Evolutionary conservation across 2,797 vertebrate species (phyloP), one percentile per base, ranked within the genome.

Genomic region (Tinamus major): DNA sequence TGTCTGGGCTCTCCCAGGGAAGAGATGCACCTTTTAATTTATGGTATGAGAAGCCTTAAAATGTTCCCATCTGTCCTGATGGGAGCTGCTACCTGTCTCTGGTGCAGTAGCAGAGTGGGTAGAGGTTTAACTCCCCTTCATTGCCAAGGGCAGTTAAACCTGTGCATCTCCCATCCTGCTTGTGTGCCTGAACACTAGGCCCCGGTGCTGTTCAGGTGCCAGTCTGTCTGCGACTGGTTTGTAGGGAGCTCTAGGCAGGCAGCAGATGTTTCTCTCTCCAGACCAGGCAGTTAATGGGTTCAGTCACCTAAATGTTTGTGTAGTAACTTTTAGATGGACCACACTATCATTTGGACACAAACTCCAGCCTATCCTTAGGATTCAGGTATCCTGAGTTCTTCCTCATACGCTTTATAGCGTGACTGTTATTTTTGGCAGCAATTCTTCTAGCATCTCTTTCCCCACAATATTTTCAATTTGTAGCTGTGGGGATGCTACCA

Each of bases 41-140:
- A 63, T 24, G 13, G 2, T 10, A 10, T 37, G 13, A 29, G 19
- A 13, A 68, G 7, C 10, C n/a, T 10, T 63, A 33, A 79, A 71
- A 46, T 37, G 29, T 23, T 18, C 1, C 0, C 2, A 0, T 64
- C 39, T 83, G n/a, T 41, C 69, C 19, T 65, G 55, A 33, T 3
- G 14, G 33, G 35, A 83, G 23, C 20, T 72, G 10, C 15, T 19
- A 10, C 14, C 56, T 64, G 5, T 27, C 68, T 77, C 26, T 69
- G 11, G 33, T 31, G 20, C n/a, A 41, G 24, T 31, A 20, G 37
- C 41, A 16, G 63, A 14, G 35, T n/a, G 55, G n/a, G 64, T 21
- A 59, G 39, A 71, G 24, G n/a, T n/a, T n/a, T n/a, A n/a, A n/a
- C n/a, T n/a, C n/a, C n/a, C n/a, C 75, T 84, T 78, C 42, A 44